Conservation (phyloP, 2,888 invertebrate genomes). For the Incurvaria masculella region DNA sequence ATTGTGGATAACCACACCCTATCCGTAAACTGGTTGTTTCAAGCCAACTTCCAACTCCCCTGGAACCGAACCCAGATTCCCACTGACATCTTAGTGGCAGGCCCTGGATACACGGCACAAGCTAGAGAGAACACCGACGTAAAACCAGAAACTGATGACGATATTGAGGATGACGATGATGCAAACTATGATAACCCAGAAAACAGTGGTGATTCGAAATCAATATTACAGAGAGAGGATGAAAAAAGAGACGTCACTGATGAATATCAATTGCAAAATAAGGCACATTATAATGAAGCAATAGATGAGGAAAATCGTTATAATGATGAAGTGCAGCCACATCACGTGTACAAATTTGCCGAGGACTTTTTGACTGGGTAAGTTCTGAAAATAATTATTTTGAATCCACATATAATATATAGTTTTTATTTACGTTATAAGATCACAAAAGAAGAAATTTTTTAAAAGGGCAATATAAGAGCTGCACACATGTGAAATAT, state of each 20-base stretch:
- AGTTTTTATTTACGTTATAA: too few relatives aligned
- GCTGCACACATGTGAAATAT: too few relatives aligned
- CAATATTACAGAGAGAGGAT: too few relatives aligned
- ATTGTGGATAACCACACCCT: slow-evolving; percentile 25
- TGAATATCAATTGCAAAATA: slow-evolving; percentile 6
- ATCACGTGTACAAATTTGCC: slow-evolving; percentile 40
- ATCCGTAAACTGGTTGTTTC: slow-evolving; percentile 42
- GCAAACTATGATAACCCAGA: slow-evolving; percentile 35
- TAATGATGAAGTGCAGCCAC: slow-evolving; percentile 33
- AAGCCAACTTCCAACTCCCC: slow-evolving; percentile 46
- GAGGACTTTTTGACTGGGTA: slow-evolving; percentile 35
- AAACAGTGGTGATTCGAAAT: slow-evolving; percentile 29
- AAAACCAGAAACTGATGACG: not conserved
- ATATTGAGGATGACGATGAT: too few relatives aligned
- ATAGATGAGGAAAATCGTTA: slow-evolving; percentile 18
- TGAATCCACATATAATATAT: too few relatives aligned
- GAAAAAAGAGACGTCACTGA: slow-evolving; percentile 24
- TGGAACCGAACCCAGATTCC: slow-evolving; percentile 47
- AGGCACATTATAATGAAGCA: not conserved
- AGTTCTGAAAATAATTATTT: too few relatives aligned
- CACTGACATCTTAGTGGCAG: slow-evolving; percentile 27
- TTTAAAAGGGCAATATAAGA: too few relatives aligned
- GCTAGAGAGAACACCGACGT: not conserved
- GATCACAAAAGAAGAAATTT: too few relatives aligned
- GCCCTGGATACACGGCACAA: not conserved